phyloP scores from a whole-genome alignment of 2,113 vertebrate species.

The Tupaia tana region DNA sequence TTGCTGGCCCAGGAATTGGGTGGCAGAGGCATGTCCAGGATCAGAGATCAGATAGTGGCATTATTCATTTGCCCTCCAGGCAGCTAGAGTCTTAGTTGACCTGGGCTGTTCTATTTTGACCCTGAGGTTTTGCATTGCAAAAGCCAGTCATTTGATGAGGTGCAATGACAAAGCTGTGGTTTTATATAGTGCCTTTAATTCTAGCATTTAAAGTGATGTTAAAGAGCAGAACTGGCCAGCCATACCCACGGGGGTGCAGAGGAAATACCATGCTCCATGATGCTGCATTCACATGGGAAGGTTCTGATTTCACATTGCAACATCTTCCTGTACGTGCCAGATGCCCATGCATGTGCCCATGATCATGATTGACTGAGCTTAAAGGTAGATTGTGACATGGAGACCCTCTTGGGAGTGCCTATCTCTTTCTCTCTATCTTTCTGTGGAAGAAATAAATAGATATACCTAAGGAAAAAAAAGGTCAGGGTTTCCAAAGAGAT shows the following conservation, averaged over 20 bases:
- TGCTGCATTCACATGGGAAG: too few species aligned
- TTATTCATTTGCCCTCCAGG: not conserved
- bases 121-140: not conserved
- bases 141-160: constrained; percentile 48
- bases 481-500: constrained; percentile 51
- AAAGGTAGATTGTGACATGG: too few species aligned
- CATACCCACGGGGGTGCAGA: too few species aligned
- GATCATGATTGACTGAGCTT: too few species aligned
- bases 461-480: not conserved
- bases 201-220: constrained; percentile 27
- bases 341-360: too few species aligned
- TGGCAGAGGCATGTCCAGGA: not conserved
- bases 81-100: not conserved
- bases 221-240: not conserved
- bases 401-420: too few species aligned
- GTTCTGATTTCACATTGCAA: too few species aligned
- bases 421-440: too few species aligned
- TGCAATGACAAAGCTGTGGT: constrained; percentile 38
- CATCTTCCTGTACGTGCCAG: too few species aligned
- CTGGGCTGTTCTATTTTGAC: constrained; percentile 17
- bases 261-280: too few species aligned
- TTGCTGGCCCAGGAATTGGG: not conserved
- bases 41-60: constrained; percentile 23
- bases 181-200: constrained; percentile 56
- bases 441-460: too few species aligned